Evolutionary conservation across 2,113 vertebrate genomes (phyloP), one percentile per base, ranked within the genome.

Genomic region (Pseudois nayaur): DNA sequence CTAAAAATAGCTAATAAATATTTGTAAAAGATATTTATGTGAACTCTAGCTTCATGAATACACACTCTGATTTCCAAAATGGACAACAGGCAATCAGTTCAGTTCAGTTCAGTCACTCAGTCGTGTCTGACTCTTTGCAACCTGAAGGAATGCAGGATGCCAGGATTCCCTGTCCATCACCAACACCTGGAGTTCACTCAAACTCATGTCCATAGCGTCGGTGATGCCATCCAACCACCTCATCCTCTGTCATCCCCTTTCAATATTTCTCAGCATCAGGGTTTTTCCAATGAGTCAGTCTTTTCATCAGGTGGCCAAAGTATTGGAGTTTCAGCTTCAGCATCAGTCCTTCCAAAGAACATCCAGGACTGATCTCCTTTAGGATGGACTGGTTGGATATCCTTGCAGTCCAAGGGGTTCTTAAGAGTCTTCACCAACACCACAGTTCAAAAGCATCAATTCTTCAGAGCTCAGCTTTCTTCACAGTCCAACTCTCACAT

Each of bases 91-190:
- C n/a, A 83, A 9, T 27, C 64, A 71, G 64, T 71, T n/a, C 40
- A 40, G 40, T 40, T 71, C 17, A 36, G 17, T 71, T 71, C 64
- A 36, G 64, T 36, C 1, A 1, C n/a, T 71, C 64, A 71, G 9
- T 36, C 2, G 0, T 36, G n/a, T 71, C n/a, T 0, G 0, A 36
- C n/a, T 36, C n/a, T 64, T 64, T 21, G n/a, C 0, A 10, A 36
- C n/a, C 9, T 19, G 4, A 71, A 5, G 64, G 4, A 21, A 17
- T 36, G n/a, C 17, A 71, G 17, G n/a, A 36, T 3, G n/a, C 64
- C 64, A 21, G 64, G 64, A 2, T 3, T 36, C n/a, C 64, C n/a
- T 71, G 64, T 21, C n/a, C n/a, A 71, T 71, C 64, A 71, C n/a
- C n/a, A 71, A 36, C n/a, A 11, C 64, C 17, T 5, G 1, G 64